These are phyloP conservation scores for Craterocephalus amniculus DNA, from an alignment of 2,797 vertebrate species.

Conservation along the genomic window DNA sequence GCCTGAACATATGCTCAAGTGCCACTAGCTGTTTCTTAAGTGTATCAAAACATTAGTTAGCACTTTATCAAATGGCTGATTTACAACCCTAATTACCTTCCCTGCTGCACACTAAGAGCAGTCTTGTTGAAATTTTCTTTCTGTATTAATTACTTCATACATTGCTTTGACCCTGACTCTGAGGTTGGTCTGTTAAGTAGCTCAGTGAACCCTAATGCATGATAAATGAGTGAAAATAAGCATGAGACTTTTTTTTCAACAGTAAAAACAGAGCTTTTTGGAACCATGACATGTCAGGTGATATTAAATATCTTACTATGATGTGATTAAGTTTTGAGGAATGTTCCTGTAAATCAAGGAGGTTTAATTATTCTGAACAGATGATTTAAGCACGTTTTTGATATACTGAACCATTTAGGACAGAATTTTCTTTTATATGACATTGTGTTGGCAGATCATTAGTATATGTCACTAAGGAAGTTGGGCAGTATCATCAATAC, in stretches of 20 bases:
- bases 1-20: neutral
- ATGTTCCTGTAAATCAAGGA: neutral
- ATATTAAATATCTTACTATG: neutral
- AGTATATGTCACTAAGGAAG: neutral
- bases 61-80: constrained; percentile 12
- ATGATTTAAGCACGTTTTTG: neutral
- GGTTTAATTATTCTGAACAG: constrained; percentile 4
- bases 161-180: constrained; percentile 1
- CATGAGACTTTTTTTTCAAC: neutral
- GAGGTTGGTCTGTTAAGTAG: constrained; percentile 5
- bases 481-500: constrained; percentile 20
- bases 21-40: constrained; percentile 2
- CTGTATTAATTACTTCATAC: constrained; percentile 3
- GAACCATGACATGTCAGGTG: constrained; percentile 1
- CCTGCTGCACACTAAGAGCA: constrained; percentile 4
- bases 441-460: neutral
- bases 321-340: neutral
- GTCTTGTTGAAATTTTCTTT: constrained; percentile 2
- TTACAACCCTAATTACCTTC: constrained; percentile 6
- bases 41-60: constrained; percentile 24
- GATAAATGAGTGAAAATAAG: neutral
- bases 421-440: neutral
- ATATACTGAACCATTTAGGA: neutral
- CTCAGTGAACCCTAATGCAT: constrained; percentile 5
- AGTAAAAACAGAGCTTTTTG: neutral